Base-by-base conservation (phyloP, 1,140 invertebrate species). In the Drosophila punjabiensis region DNA sequence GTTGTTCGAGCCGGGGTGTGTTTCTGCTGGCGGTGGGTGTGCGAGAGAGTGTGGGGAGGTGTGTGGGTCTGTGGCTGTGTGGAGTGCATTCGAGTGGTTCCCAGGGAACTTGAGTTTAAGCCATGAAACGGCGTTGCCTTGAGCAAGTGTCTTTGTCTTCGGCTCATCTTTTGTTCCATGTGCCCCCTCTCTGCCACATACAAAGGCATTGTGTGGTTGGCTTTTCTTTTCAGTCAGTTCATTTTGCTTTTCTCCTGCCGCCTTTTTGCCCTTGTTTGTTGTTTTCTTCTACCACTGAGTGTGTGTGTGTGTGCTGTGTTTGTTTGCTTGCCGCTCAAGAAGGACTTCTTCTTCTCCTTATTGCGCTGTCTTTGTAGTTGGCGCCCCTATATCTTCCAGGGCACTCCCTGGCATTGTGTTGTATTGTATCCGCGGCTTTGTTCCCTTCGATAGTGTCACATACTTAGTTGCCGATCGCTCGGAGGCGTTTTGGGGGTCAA, bases 131-230 rank as follows among this genome's bases (percentile, higher is more conserved):
- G 71, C 50, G 61, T 88, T 58, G 85, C 86, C 85, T 90, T 85
- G 86, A 90, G 86, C 66, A 85, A 79, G 86, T 66, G 86, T 79
- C 81, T 81, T 88, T 88, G 85, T 88, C 85, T 88, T 81, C 78
- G 78, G 53, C 45, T 85, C 85, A 81, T 85, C 85, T 81, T 89
- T 88, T 88, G 85, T 88, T 89, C 85, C 81, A 65, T 68, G 52
- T 35, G 20, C 18, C 14, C 33, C 33, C 35, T 16, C 35, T 16
- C 30, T 16, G 16, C 32, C 45, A 56, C 50, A 65, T 60, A 65
- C 56, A 80, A 79, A 74, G 48, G 69, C 85, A 89, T 88, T 88
- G 85, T 88, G 81, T 75, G 75, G 64, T 67, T 83, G 68, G 68
- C 68, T 82, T 79, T 74, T 77, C 47, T 78, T 78, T 63, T 45